Percentiles rank a stretch among this genome's conserved stretches.
Conservation (phyloP, 2,888 invertebrate genomes). For the Fragum fragum region DNA sequence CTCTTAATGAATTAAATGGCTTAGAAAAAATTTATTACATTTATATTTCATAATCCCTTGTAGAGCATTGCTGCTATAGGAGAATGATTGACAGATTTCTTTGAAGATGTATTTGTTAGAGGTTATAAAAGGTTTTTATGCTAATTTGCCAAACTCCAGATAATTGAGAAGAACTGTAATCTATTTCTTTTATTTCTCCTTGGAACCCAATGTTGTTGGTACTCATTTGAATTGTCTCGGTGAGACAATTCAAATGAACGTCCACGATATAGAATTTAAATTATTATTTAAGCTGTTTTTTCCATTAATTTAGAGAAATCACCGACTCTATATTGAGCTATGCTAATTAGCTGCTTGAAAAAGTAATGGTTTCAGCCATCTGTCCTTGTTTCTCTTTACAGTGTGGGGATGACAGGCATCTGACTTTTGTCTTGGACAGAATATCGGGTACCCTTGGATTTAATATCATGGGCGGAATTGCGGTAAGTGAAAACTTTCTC, state of each 20-base stretch:
- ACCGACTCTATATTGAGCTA: background rate
- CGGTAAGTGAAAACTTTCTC: slow-evolving; percentile 74
- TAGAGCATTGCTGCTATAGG: slow-evolving; percentile 7
- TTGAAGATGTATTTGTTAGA: slow-evolving; percentile 33
- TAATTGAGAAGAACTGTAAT: too few species aligned
- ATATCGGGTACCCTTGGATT: slow-evolving; percentile 78
- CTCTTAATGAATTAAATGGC: slow-evolving; percentile 12
- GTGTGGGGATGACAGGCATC: slow-evolving; percentile 66
- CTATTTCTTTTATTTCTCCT: too few species aligned
- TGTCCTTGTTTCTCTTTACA: slow-evolving; percentile 48
- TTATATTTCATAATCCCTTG: slow-evolving; percentile 34
- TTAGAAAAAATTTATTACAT: slow-evolving; percentile 31
- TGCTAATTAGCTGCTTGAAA: slow-evolving; percentile 30
- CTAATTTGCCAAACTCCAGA: background rate
- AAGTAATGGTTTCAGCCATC: slow-evolving; percentile 32
- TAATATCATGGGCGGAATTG: slow-evolving; percentile 82
- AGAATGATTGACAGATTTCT: slow-evolving; percentile 19
- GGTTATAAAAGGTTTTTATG: slow-evolving; percentile 23
- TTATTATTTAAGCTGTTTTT: too few species aligned
- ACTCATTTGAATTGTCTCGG: too few species aligned
- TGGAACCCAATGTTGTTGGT: too few species aligned
- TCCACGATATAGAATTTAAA: too few species aligned
- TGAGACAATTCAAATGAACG: too few species aligned
- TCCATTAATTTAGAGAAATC: too few species aligned
- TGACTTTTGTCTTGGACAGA: slow-evolving; percentile 73